phyloP scores from a whole-genome alignment of 53 echinoderm and acorn worm species.

The Holothuria leucospilota region DNA sequence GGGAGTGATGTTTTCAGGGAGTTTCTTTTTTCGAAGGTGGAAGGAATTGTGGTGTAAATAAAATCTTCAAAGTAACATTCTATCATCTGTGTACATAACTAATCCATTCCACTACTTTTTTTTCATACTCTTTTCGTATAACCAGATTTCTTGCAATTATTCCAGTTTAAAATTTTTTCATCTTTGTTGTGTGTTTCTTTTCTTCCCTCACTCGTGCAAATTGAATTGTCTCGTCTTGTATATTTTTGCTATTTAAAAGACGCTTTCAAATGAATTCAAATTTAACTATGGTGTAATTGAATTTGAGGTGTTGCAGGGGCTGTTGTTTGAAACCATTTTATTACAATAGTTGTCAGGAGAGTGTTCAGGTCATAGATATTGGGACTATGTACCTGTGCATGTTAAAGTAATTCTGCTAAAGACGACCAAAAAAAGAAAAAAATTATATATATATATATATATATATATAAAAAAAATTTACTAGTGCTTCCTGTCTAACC shows the following conservation, averaged over 20 bases:
- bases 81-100: conserved; percentile 38
- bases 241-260: conserved; percentile 33
- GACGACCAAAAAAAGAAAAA: no score
- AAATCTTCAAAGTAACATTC: conserved; percentile 6
- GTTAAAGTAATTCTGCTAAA: no score
- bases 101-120: conserved; percentile 34
- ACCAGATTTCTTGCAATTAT: conserved; percentile 44
- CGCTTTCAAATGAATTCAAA: neutral
- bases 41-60: conserved; percentile 3
- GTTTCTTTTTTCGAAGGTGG: no score
- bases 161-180: neutral
- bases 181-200: conserved; percentile 1
- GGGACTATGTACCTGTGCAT: no score
- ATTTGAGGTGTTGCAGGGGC: no score
- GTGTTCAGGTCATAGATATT: no score
- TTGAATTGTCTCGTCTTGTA: conserved; percentile 20
- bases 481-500: no score
- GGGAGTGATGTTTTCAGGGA: no score
- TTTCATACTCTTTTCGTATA: neutral
- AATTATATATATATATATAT: no score
- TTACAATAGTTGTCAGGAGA: no score
- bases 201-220: conserved; percentile 17
- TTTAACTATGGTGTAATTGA: neutral
- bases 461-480: no score
- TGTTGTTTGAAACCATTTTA: neutral